Conservation (phyloP, 2,113 vertebrate genomes). For the Gallinago media region DNA sequence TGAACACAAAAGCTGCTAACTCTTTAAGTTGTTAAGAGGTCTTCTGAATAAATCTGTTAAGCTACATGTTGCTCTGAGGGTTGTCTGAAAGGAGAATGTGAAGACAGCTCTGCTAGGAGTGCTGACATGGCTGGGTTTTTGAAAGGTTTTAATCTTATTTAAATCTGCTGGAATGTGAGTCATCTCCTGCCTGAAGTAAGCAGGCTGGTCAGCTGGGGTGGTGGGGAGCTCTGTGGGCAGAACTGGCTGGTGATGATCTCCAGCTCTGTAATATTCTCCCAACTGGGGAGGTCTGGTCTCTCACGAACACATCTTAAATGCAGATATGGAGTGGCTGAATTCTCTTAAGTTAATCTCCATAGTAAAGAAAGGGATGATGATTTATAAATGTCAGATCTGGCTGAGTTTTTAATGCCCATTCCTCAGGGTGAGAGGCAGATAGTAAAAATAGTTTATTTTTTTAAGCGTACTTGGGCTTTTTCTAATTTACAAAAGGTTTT, state of each 20-base stretch:
- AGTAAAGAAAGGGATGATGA: constrained; percentile 9
- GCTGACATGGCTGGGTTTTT: not conserved
- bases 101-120: not conserved
- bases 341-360: constrained; percentile 17
- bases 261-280: not conserved
- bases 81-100: constrained; percentile 17
- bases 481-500: not conserved
- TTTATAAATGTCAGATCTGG: not conserved
- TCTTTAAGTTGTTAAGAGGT: not conserved
- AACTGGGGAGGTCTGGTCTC: not conserved
- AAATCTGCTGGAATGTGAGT: not conserved
- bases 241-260: not conserved
- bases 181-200: not conserved
- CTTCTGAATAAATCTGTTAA: not conserved
- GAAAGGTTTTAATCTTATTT: not conserved
- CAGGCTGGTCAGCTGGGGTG: not conserved
- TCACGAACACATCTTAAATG: not conserved
- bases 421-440: not conserved
- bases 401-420: not conserved
- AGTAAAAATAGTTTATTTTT: not conserved
- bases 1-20: not conserved
- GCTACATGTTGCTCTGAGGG: not conserved
- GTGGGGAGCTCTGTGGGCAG: not conserved
- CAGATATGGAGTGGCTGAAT: constrained; percentile 14
- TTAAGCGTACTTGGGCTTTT: not conserved